Evolutionary conservation across 2,113 vertebrate species (phyloP).

Genomic region (Columba janthina): DNA sequence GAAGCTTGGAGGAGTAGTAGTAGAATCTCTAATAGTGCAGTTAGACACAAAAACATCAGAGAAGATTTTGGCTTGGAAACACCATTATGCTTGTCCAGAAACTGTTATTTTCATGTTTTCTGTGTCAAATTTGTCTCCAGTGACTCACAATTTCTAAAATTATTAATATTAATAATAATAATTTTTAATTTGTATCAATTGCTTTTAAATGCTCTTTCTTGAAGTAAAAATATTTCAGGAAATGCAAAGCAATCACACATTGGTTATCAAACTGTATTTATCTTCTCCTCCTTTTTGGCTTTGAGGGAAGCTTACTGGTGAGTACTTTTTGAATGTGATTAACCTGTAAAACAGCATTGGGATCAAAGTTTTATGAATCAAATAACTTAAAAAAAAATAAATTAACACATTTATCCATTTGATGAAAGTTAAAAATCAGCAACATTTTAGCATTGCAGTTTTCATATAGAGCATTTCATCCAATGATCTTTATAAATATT

Average conservation of each 20-base stretch:
- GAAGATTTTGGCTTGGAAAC: background rate
- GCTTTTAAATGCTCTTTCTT: background rate
- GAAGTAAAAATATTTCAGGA: background rate
- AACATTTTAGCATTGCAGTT: background rate
- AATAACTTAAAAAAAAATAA: background rate
- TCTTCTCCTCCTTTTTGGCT: background rate
- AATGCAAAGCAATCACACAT: background rate
- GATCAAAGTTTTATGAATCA: background rate
- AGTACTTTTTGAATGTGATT: background rate
- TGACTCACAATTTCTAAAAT: too few relatives aligned
- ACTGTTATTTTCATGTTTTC: background rate
- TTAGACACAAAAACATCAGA: background rate
- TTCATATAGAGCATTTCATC: background rate
- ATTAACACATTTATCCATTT: background rate
- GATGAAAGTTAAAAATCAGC: background rate
- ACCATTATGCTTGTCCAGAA: background rate
- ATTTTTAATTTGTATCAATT: background rate
- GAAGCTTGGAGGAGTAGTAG: background rate
- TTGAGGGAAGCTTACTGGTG: background rate
- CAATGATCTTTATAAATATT: slow-evolving; percentile 9
- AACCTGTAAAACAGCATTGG: background rate
- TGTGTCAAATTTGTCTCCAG: background rate
- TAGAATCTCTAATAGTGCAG: background rate
- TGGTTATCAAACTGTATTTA: background rate
- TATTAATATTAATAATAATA: background rate